These are phyloP conservation scores for Trogon surrucura DNA, from an alignment of 2,113 vertebrate species.

Conservation along the genomic window DNA sequence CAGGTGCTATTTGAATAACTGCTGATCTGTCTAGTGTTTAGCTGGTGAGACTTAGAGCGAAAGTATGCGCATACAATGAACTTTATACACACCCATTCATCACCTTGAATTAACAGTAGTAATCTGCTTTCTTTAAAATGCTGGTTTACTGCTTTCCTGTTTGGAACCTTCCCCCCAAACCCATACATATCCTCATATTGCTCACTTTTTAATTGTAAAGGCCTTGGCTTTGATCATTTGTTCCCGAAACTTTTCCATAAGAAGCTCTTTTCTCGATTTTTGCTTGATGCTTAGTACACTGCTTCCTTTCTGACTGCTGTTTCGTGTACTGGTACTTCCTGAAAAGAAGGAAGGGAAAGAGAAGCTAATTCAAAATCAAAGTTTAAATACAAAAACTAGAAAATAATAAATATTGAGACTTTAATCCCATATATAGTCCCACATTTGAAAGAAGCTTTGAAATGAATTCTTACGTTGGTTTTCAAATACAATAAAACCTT, in stretches of 20 bases:
- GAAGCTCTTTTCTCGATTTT: conserved; percentile 89
- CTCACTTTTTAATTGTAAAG: conserved; percentile 88
- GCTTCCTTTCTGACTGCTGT: conserved; percentile 90
- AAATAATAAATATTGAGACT: neutral
- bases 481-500: neutral
- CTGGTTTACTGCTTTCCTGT: neutral
- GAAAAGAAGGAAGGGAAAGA: conserved; percentile 5
- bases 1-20: neutral
- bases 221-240: conserved; percentile 90
- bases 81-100: neutral
- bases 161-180: neutral
- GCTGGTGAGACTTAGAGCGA: neutral
- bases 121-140: neutral
- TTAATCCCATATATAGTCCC: neutral
- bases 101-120: neutral
- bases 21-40: neutral
- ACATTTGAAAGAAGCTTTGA: neutral
- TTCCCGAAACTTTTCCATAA: conserved; percentile 90
- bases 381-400: neutral
- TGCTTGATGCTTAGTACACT: conserved; percentile 85
- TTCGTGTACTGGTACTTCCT: conserved; percentile 91
- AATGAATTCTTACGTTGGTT: neutral
- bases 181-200: neutral
- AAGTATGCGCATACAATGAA: neutral
- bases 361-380: neutral